These are phyloP conservation scores for Eledona agricola DNA, from an alignment of 2,888 invertebrate species.

Conservation along the genomic window DNA sequence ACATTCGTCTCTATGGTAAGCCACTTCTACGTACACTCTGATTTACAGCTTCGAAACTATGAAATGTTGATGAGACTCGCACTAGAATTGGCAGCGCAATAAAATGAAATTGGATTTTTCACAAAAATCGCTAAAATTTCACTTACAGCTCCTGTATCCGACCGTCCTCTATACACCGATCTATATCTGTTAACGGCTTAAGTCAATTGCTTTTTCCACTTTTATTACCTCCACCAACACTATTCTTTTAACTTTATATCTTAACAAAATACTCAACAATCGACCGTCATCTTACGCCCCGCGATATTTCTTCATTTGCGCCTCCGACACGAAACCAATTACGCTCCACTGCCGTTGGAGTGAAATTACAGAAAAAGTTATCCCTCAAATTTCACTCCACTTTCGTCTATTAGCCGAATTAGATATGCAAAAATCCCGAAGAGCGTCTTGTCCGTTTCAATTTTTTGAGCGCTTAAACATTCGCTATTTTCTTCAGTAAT, in stretches of 20 bases:
- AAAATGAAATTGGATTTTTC: constrained; percentile 62
- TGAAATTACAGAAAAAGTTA: constrained; percentile 23
- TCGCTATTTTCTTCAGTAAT: constrained; percentile 30
- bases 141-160: constrained; percentile 45
- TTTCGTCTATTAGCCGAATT: constrained; percentile 9
- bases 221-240: constrained; percentile 54
- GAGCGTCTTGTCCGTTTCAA: neutral
- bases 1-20: constrained; percentile 88
- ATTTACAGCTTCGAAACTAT: constrained; percentile 61
- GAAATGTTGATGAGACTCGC: constrained; percentile 64
- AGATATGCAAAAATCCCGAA: constrained; percentile 7
- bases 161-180: constrained; percentile 41
- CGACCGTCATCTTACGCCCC: constrained; percentile 23
- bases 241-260: constrained; percentile 47
- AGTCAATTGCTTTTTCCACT: constrained; percentile 48
- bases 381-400: constrained; percentile 15
- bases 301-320: constrained; percentile 29
- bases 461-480: constrained; percentile 1
- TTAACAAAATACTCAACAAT: constrained; percentile 33
- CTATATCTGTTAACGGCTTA: constrained; percentile 48
- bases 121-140: constrained; percentile 55
- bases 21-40: constrained; percentile 52
- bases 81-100: constrained; percentile 61
- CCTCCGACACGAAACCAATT: constrained; percentile 30
- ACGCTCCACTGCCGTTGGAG: constrained; percentile 19